A percentile compares a stretch with the other conserved stretches of the same genome.
Conservation (phyloP, 2,888 invertebrate genomes). For the Punctoribates punctum region DNA sequence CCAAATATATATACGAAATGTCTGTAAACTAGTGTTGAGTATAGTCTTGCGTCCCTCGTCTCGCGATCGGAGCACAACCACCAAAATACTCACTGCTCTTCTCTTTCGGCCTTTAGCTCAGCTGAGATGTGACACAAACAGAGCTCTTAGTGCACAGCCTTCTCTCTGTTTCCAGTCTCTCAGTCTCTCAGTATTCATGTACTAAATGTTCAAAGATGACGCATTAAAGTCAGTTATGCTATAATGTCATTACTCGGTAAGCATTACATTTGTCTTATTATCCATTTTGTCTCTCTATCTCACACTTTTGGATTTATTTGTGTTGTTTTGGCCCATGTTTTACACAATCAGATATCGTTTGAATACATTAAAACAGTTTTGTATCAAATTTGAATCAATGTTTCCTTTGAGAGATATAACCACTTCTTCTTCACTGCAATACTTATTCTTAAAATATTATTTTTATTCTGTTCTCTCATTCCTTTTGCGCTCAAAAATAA, state of each 20-base stretch:
- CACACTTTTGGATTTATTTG: not conserved
- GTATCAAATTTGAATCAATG: too few relatives aligned
- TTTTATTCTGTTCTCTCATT: not conserved
- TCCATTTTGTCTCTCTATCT: not conserved
- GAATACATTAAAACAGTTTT: too few relatives aligned
- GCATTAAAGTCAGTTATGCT: constrained; percentile 29
- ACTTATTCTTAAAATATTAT: not conserved
- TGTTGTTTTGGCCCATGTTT: not conserved
- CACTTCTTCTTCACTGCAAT: too few relatives aligned
- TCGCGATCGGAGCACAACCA: not conserved
- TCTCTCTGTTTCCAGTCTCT: not conserved
- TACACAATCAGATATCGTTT: not conserved
- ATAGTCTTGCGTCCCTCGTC: not conserved
- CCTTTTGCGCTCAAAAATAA: not conserved
- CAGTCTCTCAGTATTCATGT: constrained; percentile 5
- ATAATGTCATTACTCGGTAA: constrained; percentile 36
- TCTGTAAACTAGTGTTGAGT: not conserved
- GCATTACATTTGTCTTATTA: constrained; percentile 4
- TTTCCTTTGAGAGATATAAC: too few relatives aligned
- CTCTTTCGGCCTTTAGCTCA: not conserved
- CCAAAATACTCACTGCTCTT: constrained; percentile 1
- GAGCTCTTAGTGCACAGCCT: not conserved
- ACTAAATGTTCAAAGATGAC: constrained; percentile 25
- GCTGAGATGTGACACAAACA: constrained; percentile 32
- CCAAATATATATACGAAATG: not conserved